phyloP scores from a whole-genome alignment of 92 coral and sea anemone species.

The Montipora capitata region DNA sequence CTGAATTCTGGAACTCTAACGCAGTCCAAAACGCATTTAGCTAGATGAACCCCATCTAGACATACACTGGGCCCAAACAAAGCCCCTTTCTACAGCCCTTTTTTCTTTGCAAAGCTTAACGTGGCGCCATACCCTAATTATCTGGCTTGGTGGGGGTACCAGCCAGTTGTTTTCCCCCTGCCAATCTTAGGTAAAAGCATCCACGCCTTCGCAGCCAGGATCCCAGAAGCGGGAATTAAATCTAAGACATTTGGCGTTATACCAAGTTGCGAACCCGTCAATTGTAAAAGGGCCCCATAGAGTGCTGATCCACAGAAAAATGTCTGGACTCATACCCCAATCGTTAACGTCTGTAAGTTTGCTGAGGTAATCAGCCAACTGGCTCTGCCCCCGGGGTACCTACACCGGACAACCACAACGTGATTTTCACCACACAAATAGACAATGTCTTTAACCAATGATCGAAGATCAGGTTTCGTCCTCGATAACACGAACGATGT shows the following conservation, averaged over 20 bases:
- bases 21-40: constrained; percentile 54
- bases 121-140: constrained; percentile 26
- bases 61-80: constrained; percentile 61
- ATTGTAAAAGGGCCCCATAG: constrained; percentile 65
- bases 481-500: constrained; percentile 21
- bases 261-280: constrained; percentile 60
- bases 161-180: constrained; percentile 67
- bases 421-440: constrained; percentile 1
- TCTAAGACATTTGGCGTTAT: constrained; percentile 54
- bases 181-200: constrained; percentile 49
- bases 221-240: constrained; percentile 72
- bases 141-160: no score
- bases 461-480: no score
- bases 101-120: constrained; percentile 55
- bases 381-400: constrained; percentile 62
- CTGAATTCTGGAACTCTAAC: constrained; percentile 59
- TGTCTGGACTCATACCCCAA: constrained; percentile 64
- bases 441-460: neutral
- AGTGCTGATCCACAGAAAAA: constrained; percentile 47
- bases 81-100: constrained; percentile 63
- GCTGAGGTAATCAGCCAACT: constrained; percentile 72
- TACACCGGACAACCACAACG: constrained; percentile 39
- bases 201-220: constrained; percentile 64
- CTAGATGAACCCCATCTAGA: constrained; percentile 57
- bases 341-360: constrained; percentile 59